Evolutionary conservation across 2,797 vertebrate genomes (phyloP).

Genomic region (Enteromius unitaeniatus): DNA sequence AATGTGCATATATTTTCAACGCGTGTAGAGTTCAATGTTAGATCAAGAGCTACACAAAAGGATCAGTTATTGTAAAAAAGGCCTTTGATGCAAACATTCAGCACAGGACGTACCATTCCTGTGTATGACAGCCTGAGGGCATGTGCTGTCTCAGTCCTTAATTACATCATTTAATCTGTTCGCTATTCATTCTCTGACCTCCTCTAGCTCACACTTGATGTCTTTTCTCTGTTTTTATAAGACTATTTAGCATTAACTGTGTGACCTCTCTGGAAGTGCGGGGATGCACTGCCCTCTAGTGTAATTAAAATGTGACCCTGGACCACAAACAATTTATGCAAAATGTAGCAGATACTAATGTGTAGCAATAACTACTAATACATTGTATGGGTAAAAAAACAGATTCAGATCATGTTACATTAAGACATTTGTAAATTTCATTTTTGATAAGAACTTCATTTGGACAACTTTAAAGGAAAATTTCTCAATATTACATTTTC

Average conservation of each 20-base stretch:
- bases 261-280: not conserved
- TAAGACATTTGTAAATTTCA: not conserved
- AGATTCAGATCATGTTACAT: not conserved
- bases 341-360: not conserved
- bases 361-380: not conserved
- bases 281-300: conserved; percentile 27
- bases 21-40: not conserved
- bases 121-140: conserved; percentile 7
- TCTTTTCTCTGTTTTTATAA: not conserved
- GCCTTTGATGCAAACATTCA: not conserved
- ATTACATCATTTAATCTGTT: conserved; percentile 16
- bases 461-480: too few species aligned
- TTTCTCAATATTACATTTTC: too few species aligned
- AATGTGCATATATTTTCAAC: not conserved
- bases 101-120: not conserved
- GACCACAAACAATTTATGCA: not conserved
- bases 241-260: not conserved
- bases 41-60: not conserved
- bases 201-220: not conserved
- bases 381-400: not conserved
- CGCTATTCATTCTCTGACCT: not conserved
- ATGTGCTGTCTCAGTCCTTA: not conserved
- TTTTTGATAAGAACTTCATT: too few species aligned
- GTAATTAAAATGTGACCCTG: not conserved
- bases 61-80: not conserved